Conservation (phyloP, 2,113 vertebrate species). For the Dolichotis patagonum region DNA sequence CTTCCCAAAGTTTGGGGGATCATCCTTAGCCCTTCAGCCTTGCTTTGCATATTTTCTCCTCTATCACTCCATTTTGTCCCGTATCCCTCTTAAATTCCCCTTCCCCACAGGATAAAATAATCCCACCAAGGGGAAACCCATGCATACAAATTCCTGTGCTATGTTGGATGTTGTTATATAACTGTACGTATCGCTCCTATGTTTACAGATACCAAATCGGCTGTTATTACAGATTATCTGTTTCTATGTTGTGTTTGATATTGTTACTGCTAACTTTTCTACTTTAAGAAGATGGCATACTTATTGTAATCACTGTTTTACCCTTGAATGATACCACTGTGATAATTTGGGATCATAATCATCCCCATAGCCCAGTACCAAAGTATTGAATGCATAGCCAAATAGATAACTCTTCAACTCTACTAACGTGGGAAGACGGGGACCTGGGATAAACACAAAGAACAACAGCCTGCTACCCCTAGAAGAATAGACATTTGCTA, state of each 20-base stretch:
- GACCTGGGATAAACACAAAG: not conserved
- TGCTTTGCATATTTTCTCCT: not conserved
- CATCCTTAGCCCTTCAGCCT: not conserved
- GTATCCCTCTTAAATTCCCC: not conserved
- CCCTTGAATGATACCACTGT: not conserved
- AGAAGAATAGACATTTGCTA: too few species aligned
- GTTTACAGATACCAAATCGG: not conserved
- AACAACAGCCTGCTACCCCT: too few species aligned
- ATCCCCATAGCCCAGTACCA: not conserved
- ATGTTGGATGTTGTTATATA: not conserved
- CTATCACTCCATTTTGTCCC: not conserved
- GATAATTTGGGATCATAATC: not conserved
- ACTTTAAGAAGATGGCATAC: not conserved
- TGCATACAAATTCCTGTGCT: not conserved
- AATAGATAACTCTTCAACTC: not conserved
- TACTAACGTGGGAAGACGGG: not conserved
- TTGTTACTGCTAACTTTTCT: not conserved
- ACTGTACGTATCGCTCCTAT: not conserved
- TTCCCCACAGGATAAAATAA: not conserved
- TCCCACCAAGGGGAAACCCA: not conserved
- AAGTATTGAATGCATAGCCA: not conserved
- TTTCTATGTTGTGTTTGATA: not conserved
- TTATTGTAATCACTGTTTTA: not conserved
- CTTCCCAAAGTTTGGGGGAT: not conserved
- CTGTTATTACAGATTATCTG: not conserved